Evolutionary conservation across 2,797 vertebrate genomes (phyloP).

Genomic region (Urosaurus nigricauda): DNA sequence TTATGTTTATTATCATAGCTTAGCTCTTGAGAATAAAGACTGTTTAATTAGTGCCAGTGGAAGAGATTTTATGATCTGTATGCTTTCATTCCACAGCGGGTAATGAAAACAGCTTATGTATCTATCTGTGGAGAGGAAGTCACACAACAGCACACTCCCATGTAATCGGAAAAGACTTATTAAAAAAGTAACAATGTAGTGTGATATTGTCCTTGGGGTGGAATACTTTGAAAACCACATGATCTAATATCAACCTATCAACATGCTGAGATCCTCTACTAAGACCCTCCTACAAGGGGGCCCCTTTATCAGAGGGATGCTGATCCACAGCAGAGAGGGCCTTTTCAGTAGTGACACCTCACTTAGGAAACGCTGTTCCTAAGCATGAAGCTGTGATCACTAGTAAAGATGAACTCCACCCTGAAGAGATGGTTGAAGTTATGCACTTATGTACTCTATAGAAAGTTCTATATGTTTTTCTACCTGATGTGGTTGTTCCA

Average conservation of each 20-base stretch:
- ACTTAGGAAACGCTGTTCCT: background rate
- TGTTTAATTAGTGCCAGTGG: slow-evolving; percentile 33
- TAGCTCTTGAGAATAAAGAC: slow-evolving; percentile 51
- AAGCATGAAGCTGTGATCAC: background rate
- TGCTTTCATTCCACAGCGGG: slow-evolving; percentile 6
- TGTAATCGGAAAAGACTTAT: background rate
- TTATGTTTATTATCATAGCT: slow-evolving; percentile 49
- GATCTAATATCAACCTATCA: too few relatives aligned
- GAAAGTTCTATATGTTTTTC: too few relatives aligned
- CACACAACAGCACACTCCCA: background rate
- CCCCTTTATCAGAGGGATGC: too few relatives aligned
- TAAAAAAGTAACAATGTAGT: background rate
- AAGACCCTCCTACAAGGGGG: too few relatives aligned
- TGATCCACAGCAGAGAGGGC: background rate
- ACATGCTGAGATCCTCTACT: too few relatives aligned
- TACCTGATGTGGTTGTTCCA: too few relatives aligned
- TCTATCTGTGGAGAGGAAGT: background rate
- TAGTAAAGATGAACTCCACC: background rate
- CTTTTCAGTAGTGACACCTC: background rate
- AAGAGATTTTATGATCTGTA: slow-evolving; percentile 18
- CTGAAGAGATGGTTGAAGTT: too few relatives aligned
- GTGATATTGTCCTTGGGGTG: too few relatives aligned
- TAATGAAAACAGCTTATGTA: slow-evolving; percentile 31
- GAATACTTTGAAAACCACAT: too few relatives aligned
- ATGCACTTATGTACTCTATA: background rate